phyloP scores from a whole-genome alignment of 2,113 vertebrate genomes.

The Dicentrarchus labrax region DNA sequence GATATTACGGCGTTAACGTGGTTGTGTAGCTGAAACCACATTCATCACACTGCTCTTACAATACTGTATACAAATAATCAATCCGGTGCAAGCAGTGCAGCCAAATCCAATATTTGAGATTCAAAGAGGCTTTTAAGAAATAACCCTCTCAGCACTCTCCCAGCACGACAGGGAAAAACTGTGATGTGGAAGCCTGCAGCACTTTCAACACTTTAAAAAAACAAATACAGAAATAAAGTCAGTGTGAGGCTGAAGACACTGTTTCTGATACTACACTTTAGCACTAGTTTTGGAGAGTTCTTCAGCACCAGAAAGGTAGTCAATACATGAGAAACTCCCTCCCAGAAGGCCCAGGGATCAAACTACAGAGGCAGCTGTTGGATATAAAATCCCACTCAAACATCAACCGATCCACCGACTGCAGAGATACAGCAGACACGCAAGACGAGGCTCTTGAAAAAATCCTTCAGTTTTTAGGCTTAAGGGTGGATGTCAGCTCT shows the following conservation, averaged over 20 bases:
- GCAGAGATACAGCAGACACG: constrained; percentile 46
- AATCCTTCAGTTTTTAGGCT: constrained; percentile 57
- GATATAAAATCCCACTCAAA: constrained; percentile 69
- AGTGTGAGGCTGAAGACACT: constrained; percentile 7
- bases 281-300: constrained; percentile 35
- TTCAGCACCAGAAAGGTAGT: constrained; percentile 54
- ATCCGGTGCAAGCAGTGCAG: constrained; percentile 38
- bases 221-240: constrained; percentile 5
- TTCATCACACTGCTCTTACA: constrained; percentile 13
- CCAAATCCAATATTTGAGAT: constrained; percentile 61
- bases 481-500: constrained; percentile 61
- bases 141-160: constrained; percentile 14
- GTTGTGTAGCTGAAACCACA: not conserved
- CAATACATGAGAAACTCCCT: constrained; percentile 68
- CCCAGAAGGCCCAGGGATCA: constrained; percentile 72
- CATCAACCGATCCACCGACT: constrained; percentile 50
- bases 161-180: not conserved
- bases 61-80: constrained; percentile 53
- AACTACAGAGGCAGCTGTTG: constrained; percentile 77
- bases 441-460: constrained; percentile 50
- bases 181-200: constrained; percentile 32
- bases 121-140: constrained; percentile 46
- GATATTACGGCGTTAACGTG: not conserved
- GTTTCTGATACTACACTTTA: constrained; percentile 38
- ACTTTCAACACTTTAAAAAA: not conserved